Conservation (phyloP, 2,888 invertebrate species). For the Nomada fabriciana region DNA sequence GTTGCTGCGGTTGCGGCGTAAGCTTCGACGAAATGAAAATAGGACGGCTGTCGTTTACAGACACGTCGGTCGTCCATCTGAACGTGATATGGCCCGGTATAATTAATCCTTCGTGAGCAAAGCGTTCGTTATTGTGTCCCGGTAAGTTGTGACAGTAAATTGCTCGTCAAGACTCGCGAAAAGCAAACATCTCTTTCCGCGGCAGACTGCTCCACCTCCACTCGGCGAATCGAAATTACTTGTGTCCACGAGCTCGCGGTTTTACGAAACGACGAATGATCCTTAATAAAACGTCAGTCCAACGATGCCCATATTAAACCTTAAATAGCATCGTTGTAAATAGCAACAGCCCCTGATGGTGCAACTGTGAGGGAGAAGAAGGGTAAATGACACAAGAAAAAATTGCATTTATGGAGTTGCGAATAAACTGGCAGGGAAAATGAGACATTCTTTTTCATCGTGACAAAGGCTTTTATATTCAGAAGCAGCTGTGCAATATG, state of each 20-base stretch:
- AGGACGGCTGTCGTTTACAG: slow-evolving; percentile 68
- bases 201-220: not conserved
- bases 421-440: not conserved
- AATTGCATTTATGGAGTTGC: not conserved
- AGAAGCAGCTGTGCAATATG: no score
- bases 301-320: slow-evolving; percentile 1
- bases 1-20: slow-evolving; percentile 45
- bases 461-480: no score
- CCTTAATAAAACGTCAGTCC: slow-evolving; percentile 43
- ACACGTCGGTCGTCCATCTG: slow-evolving; percentile 49
- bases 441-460: not conserved
- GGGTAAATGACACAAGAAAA: not conserved
- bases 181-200: slow-evolving; percentile 45
- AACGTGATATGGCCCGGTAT: slow-evolving; percentile 50
- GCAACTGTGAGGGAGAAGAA: not conserved
- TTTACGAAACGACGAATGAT: not conserved
- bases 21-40: slow-evolving; percentile 62
- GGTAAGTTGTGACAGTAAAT: slow-evolving; percentile 65
- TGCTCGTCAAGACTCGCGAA: slow-evolving; percentile 59
- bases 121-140: slow-evolving; percentile 57
- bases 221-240: slow-evolving; percentile 39
- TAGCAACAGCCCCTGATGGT: not conserved
- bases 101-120: slow-evolving; percentile 63
- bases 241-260: not conserved
- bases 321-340: slow-evolving; percentile 20